A percentile compares a stretch with the other conserved stretches of the same genome.
These are phyloP conservation scores for Phenganax subtilis DNA, from an alignment of 92 coral and sea anemone genomes.

Conservation along the genomic window DNA sequence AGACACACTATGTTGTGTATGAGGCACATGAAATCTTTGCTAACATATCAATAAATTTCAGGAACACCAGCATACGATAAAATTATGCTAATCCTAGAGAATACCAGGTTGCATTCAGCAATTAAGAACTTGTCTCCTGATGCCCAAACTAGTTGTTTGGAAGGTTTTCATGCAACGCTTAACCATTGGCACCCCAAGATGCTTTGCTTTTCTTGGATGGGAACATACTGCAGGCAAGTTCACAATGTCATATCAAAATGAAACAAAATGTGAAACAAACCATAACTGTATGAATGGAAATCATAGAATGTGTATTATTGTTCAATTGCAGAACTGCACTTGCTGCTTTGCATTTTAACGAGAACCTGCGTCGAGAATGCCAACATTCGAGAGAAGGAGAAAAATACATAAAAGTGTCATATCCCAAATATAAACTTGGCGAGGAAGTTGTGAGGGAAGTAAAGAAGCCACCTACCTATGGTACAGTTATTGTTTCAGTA, in stretches of 20 bases:
- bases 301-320: background rate
- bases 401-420: background rate
- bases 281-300: background rate
- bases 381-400: background rate
- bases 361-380: background rate
- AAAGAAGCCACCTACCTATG: constrained; percentile 28
- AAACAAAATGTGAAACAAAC: too few relatives aligned
- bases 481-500: background rate
- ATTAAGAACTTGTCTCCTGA: background rate
- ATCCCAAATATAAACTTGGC: background rate
- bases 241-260: too few relatives aligned
- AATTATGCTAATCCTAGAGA: background rate
- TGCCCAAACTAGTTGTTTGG: constrained; percentile 1
- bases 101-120: background rate
- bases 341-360: background rate
- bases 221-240: background rate
- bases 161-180: background rate
- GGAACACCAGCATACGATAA: background rate
- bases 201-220: background rate
- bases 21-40: too few relatives aligned
- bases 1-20: too few relatives aligned
- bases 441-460: background rate
- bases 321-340: background rate
- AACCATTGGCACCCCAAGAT: constrained; percentile 12
- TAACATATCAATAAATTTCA: background rate